Base-by-base conservation (phyloP, 2,113 vertebrate species). In the Chamaea fasciata region DNA sequence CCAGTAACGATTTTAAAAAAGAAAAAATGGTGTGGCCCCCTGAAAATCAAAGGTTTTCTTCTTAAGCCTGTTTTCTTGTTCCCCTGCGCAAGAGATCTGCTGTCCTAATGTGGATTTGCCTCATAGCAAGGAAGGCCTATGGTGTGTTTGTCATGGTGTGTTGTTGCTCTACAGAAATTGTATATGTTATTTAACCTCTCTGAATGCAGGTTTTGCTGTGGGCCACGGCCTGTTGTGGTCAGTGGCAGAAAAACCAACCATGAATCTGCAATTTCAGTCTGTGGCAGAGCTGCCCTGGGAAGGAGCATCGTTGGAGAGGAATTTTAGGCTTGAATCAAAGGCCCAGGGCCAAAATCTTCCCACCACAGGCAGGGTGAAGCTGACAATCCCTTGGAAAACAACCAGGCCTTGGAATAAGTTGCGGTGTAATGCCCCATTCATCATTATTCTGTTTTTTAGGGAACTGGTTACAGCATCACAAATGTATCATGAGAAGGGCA, bases 21-120 rank as follows among this genome's bases (percentile, higher is more conserved):
- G 11, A 52, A 35, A 46, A 42, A 67, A 47, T 2, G 0, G 0
- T 13, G 2, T 46, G 11, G 11, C 1, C 14, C 57, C 27, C 21
- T 62, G 50, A 57, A 87, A 88, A 77, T 30, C 15, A 42, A 73
- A 85, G 4, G 1, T 52, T 47, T n/a, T 27, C 9, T 50, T 86
- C 31, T 63, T 46, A 50, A 53, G 1, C 26, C 6, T 1, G 0
- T 67, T 70, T 78, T 33, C 9, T 65, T 41, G 22, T 62, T 23
- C 46, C 46, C 13, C 5, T 57, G 5, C 23, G 33, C 37, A 19
- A 41, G 28, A 60, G 20, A 27, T 83, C 49, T 16, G 3, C 62
- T 91, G 4, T 42, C 15, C 18, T 12, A 21, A 23, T 46, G 59
- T 70, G 68, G 46, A 46, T 35, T 93, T 77, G 82, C 79, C 83